phyloP scores from a whole-genome alignment of 2,113 vertebrate species.

The Carassius auratus region DNA sequence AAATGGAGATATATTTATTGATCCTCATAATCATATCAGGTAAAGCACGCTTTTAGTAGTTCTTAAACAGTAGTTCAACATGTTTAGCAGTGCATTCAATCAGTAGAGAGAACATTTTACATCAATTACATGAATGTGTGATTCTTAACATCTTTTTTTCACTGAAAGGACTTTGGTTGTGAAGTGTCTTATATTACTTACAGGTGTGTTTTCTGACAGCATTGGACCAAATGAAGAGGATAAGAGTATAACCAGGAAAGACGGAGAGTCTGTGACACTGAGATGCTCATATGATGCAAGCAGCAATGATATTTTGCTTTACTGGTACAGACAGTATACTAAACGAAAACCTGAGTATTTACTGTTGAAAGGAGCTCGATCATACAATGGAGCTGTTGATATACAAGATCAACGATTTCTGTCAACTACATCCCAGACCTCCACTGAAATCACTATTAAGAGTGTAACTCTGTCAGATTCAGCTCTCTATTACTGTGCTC shows the following conservation, averaged over 20 bases:
- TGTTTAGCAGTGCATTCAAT: background rate
- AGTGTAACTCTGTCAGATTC: too few relatives aligned
- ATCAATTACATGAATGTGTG: background rate
- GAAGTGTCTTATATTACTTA: background rate
- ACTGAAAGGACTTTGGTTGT: background rate
- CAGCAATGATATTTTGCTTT: too few relatives aligned
- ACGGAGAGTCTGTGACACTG: background rate
- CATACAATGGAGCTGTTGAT: background rate
- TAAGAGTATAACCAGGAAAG: background rate
- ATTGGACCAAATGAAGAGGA: background rate
- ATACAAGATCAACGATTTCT: background rate
- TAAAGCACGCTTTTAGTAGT: background rate
- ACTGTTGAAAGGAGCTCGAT: background rate
- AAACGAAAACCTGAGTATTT: background rate
- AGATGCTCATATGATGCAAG: too few relatives aligned
- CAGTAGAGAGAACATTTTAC: background rate
- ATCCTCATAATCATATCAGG: background rate
- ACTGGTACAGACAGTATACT: too few relatives aligned
- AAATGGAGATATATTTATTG: background rate
- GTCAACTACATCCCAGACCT: background rate
- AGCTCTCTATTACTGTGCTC: too few relatives aligned
- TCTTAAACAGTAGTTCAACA: background rate
- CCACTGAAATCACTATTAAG: background rate
- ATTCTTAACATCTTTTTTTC: background rate
- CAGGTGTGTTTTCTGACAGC: constrained; percentile 3